phyloP scores from a whole-genome alignment of 2,888 invertebrate genomes.

The Himalopsyche tibetana region DNA sequence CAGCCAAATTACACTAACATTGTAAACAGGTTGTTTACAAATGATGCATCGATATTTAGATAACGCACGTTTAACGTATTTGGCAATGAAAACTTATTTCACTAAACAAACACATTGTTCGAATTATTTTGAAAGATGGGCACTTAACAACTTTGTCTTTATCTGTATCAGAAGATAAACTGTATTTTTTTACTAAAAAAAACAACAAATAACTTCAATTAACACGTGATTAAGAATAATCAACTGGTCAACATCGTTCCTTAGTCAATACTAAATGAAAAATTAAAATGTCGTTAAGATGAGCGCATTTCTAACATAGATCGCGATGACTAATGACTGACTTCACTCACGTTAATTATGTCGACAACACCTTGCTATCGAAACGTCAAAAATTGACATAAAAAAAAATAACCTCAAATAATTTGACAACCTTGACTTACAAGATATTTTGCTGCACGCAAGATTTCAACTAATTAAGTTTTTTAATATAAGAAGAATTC shows the following conservation, averaged over 20 bases:
- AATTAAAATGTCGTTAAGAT: slow-evolving; percentile 5
- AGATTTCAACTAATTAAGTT: too few species aligned
- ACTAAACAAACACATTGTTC: background rate
- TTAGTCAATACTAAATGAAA: background rate
- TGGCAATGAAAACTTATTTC: background rate
- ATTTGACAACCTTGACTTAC: too few species aligned
- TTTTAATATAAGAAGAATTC: too few species aligned
- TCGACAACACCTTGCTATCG: background rate
- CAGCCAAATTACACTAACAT: background rate
- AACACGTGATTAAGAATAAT: background rate
- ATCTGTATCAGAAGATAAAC: background rate
- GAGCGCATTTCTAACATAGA: slow-evolving; percentile 15
- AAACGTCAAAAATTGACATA: too few species aligned
- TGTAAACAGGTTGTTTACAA: background rate
- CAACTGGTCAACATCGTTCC: background rate
- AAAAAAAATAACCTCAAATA: too few species aligned
- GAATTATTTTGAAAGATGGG: background rate
- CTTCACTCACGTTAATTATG: slow-evolving; percentile 17
- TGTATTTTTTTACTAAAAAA: background rate
- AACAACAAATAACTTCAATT: background rate
- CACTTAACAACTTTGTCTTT: background rate
- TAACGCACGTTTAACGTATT: background rate
- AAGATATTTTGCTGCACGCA: too few species aligned
- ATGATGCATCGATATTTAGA: background rate
- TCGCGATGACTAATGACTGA: slow-evolving; percentile 6